Conservation (phyloP, 2,113 vertebrate genomes). For the Brevimyrus niger region DNA sequence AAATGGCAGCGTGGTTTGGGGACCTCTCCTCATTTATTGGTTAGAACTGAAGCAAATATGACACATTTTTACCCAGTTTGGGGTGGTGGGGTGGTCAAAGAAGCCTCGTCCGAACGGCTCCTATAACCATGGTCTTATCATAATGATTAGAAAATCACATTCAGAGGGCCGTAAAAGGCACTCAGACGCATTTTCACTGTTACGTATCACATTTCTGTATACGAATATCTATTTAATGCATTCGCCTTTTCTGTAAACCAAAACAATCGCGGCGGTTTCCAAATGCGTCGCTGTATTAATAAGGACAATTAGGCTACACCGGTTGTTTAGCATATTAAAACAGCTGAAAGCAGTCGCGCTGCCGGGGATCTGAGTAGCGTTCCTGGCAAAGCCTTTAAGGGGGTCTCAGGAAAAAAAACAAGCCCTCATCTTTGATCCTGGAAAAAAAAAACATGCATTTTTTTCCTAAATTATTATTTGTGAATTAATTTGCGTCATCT, state of each 20-base stretch:
- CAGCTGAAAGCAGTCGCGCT: conserved; percentile 14
- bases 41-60: neutral
- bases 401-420: neutral
- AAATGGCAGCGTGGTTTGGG: neutral
- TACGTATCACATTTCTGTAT: neutral
- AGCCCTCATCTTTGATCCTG: conserved; percentile 13
- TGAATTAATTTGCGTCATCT: neutral
- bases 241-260: neutral
- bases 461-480: conserved; percentile 11
- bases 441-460: neutral
- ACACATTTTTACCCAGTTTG: neutral
- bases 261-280: neutral
- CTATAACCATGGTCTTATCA: neutral
- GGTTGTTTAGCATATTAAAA: conserved; percentile 27
- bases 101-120: neutral
- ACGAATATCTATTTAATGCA: neutral
- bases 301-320: conserved; percentile 20
- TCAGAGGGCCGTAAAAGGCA: neutral
- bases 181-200: neutral
- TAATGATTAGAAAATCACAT: neutral
- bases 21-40: neutral
- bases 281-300: conserved; percentile 17
- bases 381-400: conserved; percentile 9
- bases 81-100: neutral
- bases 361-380: conserved; percentile 14